Percentiles rank a stretch among this genome's conserved stretches.
Evolutionary conservation across 2,113 vertebrate genomes (phyloP).

Genomic region (Menura novaehollandiae): DNA sequence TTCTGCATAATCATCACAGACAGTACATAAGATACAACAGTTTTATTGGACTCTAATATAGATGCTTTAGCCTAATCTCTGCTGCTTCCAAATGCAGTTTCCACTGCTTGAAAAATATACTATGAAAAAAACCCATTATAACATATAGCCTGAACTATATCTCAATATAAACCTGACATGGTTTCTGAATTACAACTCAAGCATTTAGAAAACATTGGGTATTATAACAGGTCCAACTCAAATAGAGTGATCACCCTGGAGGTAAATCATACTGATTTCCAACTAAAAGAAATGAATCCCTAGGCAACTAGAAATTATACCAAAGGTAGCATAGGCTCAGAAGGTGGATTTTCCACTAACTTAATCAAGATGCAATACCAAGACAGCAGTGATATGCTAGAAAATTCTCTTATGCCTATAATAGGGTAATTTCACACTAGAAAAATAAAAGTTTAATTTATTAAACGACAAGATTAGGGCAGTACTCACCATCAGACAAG

Average conservation of each 20-base stretch:
- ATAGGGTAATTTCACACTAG: background rate
- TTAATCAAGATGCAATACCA: background rate
- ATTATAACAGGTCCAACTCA: background rate
- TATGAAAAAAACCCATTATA: background rate
- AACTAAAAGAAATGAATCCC: background rate
- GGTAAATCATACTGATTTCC: background rate
- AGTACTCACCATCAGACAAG: background rate
- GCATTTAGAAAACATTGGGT: background rate
- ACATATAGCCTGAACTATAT: background rate
- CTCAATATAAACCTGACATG: background rate
- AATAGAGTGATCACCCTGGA: background rate
- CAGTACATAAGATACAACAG: background rate
- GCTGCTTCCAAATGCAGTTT: background rate
- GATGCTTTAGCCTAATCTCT: background rate
- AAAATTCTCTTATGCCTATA: background rate
- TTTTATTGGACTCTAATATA: background rate
- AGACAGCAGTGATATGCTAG: rapidly evolving
- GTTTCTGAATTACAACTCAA: background rate
- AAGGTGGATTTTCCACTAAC: background rate
- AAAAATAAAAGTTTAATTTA: background rate
- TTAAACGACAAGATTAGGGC: background rate
- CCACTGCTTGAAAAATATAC: background rate
- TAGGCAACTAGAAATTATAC: background rate
- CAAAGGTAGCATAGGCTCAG: background rate
- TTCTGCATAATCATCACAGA: background rate